Base-by-base conservation (phyloP, 2,113 vertebrate species). In the Lophius piscatorius region DNA sequence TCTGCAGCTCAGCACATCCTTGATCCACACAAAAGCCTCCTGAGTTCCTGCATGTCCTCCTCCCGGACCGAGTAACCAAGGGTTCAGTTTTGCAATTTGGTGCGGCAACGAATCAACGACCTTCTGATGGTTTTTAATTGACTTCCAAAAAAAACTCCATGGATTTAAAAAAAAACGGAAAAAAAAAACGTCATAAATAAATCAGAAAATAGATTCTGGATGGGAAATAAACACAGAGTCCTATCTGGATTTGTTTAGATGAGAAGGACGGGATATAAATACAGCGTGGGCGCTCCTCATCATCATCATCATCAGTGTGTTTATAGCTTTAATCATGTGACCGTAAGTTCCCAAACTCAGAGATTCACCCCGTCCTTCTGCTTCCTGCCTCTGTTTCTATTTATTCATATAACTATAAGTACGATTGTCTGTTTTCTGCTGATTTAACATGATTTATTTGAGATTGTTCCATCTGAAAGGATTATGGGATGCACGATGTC, bases 1-100 rank as follows among this genome's bases (percentile, higher is more conserved):
- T 74, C 47, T 45, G 59, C 41, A 66, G 69, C 70, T 74, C 74
- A 41, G 61, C 3, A 69, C 71, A 78, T 82, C 71, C 75, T 65
- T 71, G 67, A 78, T 73, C 76, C 76, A 66, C 67, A 75, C 49
- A 54, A 63, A 62, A 22, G 49, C 44, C 63, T 57, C n/a, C n/a
- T n/a, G 56, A 47, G 54, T 28, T 38, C 39, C 10, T 35, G 5
- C n/a, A n/a, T 13, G 1, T 9, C 40, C 4, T 0, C 5, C 34
- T 51, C 14, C 34, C 1, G 29, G 11, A 17, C 5, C n/a, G n/a
- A n/a, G n/a, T n/a, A n/a, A n/a, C n/a, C n/a, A n/a, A n/a, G n/a
- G n/a, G n/a, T n/a, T n/a, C n/a, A n/a, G n/a, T n/a, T n/a, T n/a
- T n/a, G n/a, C n/a, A n/a, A n/a, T n/a, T n/a, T n/a, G n/a, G n/a